Base-by-base conservation (phyloP, 2,888 invertebrate species). In the Lacanobia oleracea region DNA sequence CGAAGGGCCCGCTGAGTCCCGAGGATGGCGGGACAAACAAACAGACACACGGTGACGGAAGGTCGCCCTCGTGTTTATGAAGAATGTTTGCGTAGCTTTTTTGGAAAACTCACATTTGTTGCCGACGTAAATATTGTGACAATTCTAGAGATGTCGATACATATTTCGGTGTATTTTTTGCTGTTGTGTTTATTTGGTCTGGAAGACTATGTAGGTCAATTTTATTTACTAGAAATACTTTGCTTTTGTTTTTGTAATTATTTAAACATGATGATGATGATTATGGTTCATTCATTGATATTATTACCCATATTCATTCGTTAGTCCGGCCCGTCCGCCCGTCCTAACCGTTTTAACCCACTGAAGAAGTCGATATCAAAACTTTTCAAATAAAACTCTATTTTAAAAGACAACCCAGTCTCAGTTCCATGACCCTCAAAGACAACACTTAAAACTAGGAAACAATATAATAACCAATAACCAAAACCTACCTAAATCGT, bases 1-100 rank as follows among this genome's bases (percentile, higher is more conserved):
- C 70, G 66, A 65, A 63, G 81, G 74, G 67, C 77, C 68, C 69
- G 83, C 74, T 1, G 33, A 21, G 51, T 40, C 67, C 48, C 67
- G 50, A 43, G 62, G 12, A 23, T n/a, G 48, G 56, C 8, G 57
- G 57, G 18, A 75, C 72, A 75, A 75, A 87, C 88, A 90, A 89
- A 90, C 86, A 91, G 89, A 91, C 90, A 79, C 88, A 89, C 89
- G 91, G 89, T 89, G 89, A 87, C 82, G 86, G 84, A 77, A 88
- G 87, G 83, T 86, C 84, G 60, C 76, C 78, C 70, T 82, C 48
- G 77, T 86, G 86, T 88, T 86, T 88, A 83, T 83, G 80, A 75
- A 62, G 50, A 72, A 74, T 88, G 86, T 87, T 88, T 79, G 75
- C 65, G 60, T 64, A 72, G 78, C 72, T 72, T 85, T 84, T 87